Evolutionary conservation across 2,888 invertebrate genomes (phyloP), one percentile per base, ranked within the genome.

Genomic region (Danaus chrysippus): DNA sequence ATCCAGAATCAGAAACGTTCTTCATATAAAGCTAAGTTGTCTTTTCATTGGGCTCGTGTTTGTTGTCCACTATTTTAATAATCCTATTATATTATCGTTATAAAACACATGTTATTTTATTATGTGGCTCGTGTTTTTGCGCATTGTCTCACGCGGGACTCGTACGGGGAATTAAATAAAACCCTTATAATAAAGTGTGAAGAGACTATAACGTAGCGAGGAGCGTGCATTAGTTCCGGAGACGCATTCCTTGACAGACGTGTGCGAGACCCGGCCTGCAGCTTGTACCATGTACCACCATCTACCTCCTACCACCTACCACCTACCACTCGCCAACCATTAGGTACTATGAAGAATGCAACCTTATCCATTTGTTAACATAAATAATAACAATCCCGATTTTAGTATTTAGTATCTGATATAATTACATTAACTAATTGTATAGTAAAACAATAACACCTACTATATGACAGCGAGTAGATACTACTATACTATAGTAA

Each of bases 231-330:
- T 65, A 60, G 70, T 66, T 67, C 66, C 67, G 68, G 65, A 56
- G 64, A 70, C 76, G 76, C 76, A 84, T 84, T 83, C 79, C 84
- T 80, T 82, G 76, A 65, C 82, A 84, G 72, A 69, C 76, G 78
- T 77, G 81, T 75, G 82, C 71, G 78, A 63, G 54, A 55, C 57
- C 42, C 54, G 54, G 54, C 58, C 17, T 10, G 23, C 54, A 68
- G 63, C 70, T 42, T 46, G 59, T 53, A 58, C 58, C 41, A 12
- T 42, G 34, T 42, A 46, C 59, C 62, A 56, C 53, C 34, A 13
- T 13, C 11, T 23, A 34, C 56, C 56, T 11, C 54, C 5, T 9
- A 42, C 42, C 23, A 34, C 54, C 49, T 42, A 10, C 42, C 10
- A 9, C 43, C 42, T 13, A n/a, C 56, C 3, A 13, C 56, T 41